Evolutionary conservation across 2,888 invertebrate species (phyloP).

Genomic region (Eristalinus sepulchralis): DNA sequence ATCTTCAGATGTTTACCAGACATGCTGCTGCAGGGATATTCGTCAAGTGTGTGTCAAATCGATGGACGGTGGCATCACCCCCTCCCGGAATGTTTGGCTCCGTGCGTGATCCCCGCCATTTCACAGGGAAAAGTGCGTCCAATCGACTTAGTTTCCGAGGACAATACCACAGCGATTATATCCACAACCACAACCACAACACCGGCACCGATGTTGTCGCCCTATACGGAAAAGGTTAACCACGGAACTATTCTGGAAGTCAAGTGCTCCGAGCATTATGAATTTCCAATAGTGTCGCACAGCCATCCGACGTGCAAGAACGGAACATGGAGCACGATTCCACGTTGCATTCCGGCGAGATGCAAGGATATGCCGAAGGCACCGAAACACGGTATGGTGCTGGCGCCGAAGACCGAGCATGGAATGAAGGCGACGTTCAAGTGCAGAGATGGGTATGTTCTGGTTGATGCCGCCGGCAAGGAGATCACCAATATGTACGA

Average conservation of each 20-base stretch:
- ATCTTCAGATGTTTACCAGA: conserved; percentile 96
- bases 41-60: conserved; percentile 95
- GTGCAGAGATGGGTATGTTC: conserved; percentile 95
- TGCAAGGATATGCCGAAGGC: conserved; percentile 91
- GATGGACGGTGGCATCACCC: conserved; percentile 98
- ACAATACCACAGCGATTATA: conserved; percentile 78
- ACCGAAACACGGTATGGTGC: conserved; percentile 96
- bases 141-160: conserved; percentile 80
- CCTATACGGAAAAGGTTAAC: conserved; percentile 80
- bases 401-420: conserved; percentile 98
- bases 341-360: conserved; percentile 90
- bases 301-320: conserved; percentile 93
- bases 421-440: conserved; percentile 96
- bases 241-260: conserved; percentile 89
- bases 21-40: conserved; percentile 93
- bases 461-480: conserved; percentile 86
- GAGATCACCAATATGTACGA: conserved; percentile 81
- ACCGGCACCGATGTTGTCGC: conserved; percentile 78
- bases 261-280: conserved; percentile 92
- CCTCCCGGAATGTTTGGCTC: conserved; percentile 94
- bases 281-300: conserved; percentile 88
- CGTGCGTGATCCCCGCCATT: conserved; percentile 95
- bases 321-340: conserved; percentile 97
- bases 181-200: conserved; percentile 75
- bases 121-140: conserved; percentile 89